Base-by-base conservation (phyloP, 2,797 vertebrate genomes). In the Arvicola amphibius region DNA sequence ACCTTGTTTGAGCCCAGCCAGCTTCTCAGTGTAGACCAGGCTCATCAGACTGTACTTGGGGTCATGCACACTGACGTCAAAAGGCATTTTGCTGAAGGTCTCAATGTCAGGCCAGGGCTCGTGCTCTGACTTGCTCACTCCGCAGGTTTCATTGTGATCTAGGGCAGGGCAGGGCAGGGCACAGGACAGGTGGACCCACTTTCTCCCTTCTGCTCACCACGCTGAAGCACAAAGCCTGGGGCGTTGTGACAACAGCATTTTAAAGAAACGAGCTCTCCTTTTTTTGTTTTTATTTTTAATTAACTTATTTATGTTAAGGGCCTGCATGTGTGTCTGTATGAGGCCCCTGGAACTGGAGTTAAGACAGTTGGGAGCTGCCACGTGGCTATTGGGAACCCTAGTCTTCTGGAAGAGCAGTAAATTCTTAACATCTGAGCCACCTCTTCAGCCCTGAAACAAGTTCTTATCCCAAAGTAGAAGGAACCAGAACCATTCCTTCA, bases 81-180 rank as follows among this genome's bases (percentile, higher is more conserved):
- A 99, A 90, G 99, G 97, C 98, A 99, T 98, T 98, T 99, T 99
- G 96, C 98, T 98, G 96, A 99, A 98, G 53, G 99, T 98, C 98
- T 99, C 99, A 34, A 99, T 98, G 97, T 99, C 99, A 1, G 99
- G 99, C 99, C 99, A 99, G 94, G 99, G 99, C 84, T 98, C 98
- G 3, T 98, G 98, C 84, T 98, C 98, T 3, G 98, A 97, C 93
- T 98, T 98, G n/a, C 97, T 98, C 56, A 97, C 94, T 76, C 98
- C 98, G 1, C 97, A 96, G 69, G 93, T 98, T 80, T 99, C 98
- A 48, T 98, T 96, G 59, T 97, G 96, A 95, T 95, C 98, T 98
- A 93, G 97, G 97, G 93, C 25, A 37, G 84, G 63, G 93, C 25
- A 37, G 84, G 63, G 43, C 74, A 76, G 77, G 46, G 53, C 11